These are phyloP conservation scores for Himalopsyche anomala DNA, from an alignment of 2,888 invertebrate genomes.

Conservation along the genomic window DNA sequence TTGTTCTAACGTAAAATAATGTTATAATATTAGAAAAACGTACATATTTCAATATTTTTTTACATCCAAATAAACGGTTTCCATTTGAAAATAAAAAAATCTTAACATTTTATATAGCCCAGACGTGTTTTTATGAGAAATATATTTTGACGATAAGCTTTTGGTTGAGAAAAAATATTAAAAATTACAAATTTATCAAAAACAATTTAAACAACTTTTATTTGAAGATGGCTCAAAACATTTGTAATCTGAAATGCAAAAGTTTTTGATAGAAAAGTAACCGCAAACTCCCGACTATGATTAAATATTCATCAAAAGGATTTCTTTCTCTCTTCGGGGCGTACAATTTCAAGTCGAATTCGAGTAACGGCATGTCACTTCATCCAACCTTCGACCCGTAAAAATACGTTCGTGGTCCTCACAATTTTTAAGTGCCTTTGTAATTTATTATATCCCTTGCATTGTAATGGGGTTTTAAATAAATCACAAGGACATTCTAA, in stretches of 20 bases:
- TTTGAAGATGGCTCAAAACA: constrained; percentile 37
- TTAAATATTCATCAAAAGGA: constrained; percentile 77
- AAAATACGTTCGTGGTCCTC: constrained; percentile 1
- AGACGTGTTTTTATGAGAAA: not conserved
- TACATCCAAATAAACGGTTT: too few relatives aligned
- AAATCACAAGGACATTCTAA: too few relatives aligned
- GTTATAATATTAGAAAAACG: too few relatives aligned
- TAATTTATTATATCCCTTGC: constrained; percentile 5
- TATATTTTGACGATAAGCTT: not conserved
- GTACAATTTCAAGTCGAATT: constrained; percentile 21
- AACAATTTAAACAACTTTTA: constrained; percentile 31
- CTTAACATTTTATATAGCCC: not conserved
- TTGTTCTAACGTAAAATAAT: too few relatives aligned
- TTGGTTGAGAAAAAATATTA: not conserved
- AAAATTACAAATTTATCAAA: constrained; percentile 39
- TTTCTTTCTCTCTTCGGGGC: constrained; percentile 62
- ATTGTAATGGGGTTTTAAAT: not conserved
- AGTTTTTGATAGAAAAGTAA: constrained; percentile 54
- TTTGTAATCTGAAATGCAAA: constrained; percentile 71
- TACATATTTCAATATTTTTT: too few relatives aligned
- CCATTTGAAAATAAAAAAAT: not conserved
- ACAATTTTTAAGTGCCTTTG: not conserved
- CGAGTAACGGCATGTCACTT: constrained; percentile 29
- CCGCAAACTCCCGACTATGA: constrained; percentile 69
- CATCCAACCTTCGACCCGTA: not conserved